Conservation (phyloP, 64 coral and sea anemone species). For the Actinia tenebrosa region DNA sequence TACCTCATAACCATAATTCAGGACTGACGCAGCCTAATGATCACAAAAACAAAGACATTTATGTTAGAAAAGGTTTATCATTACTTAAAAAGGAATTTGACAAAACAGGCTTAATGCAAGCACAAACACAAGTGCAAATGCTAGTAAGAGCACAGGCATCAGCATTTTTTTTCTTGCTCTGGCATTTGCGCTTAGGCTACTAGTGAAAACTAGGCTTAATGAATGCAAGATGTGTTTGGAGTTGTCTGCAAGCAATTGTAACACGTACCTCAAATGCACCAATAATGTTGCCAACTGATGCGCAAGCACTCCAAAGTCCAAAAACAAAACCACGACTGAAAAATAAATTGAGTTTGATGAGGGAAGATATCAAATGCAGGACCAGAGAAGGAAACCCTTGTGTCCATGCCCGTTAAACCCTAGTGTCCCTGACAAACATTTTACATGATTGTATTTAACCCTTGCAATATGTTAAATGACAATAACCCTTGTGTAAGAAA, state of each 20-base stretch:
- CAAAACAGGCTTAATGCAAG: too few species aligned
- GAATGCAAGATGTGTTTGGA: too few species aligned
- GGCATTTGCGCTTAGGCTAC: too few species aligned
- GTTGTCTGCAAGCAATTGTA: neutral
- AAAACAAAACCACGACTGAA: conserved; percentile 82
- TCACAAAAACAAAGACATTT: neutral
- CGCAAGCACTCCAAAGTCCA: conserved; percentile 90
- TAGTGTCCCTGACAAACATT: too few species aligned
- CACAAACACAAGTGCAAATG: too few species aligned
- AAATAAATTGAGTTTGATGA: neutral
- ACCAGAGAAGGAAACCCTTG: neutral
- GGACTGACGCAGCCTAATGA: conserved; percentile 35
- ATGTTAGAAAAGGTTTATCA: neutral
- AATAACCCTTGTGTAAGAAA: too few species aligned
- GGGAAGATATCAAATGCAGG: neutral
- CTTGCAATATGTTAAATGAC: too few species aligned
- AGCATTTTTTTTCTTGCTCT: too few species aligned
- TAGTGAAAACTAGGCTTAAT: too few species aligned
- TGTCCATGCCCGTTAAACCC: too few species aligned
- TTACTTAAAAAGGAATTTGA: neutral
- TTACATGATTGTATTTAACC: too few species aligned
- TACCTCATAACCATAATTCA: conserved; percentile 92
- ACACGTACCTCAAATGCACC: conserved; percentile 59
- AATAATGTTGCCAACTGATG: conserved; percentile 86
- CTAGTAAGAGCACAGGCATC: too few species aligned